phyloP scores from a whole-genome alignment of 2,888 invertebrate species.

The Cremastobaeus sp. region DNA sequence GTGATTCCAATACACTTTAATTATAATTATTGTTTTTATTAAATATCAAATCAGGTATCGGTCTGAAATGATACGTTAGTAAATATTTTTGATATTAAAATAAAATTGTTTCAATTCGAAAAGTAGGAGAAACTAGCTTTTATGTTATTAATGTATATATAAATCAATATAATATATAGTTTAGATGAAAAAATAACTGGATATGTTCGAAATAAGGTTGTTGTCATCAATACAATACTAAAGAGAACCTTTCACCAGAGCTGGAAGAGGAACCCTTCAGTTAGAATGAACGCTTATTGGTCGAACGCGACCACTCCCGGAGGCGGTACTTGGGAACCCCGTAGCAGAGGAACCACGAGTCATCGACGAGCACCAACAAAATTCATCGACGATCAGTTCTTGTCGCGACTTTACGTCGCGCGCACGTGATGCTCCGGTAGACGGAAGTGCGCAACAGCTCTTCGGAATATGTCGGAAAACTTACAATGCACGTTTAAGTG shows the following conservation, averaged over 20 bases:
- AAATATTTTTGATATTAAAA: no score
- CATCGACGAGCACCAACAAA: constrained; percentile 62
- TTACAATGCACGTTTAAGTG: no score
- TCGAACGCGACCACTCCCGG: constrained; percentile 70
- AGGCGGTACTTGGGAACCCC: constrained; percentile 66
- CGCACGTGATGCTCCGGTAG: constrained; percentile 63
- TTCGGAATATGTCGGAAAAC: neutral
- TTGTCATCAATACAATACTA: neutral
- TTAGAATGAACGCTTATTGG: constrained; percentile 67
- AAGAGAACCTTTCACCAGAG: constrained; percentile 34
- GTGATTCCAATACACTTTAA: no score
- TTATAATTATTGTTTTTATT: no score
- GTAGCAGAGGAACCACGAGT: constrained; percentile 58
- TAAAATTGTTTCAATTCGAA: no score
- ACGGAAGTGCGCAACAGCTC: constrained; percentile 30
- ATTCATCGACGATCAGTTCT: constrained; percentile 69
- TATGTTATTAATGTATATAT: no score
- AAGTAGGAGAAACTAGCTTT: no score
- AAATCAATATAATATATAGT: no score
- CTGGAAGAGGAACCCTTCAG: constrained; percentile 66
- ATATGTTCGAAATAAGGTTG: no score
- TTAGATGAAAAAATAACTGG: no score
- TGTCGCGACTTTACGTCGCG: constrained; percentile 71
- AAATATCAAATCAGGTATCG: no score
- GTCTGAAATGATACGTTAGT: no score